These are phyloP conservation scores for Agonopterix arenella DNA, from an alignment of 2,888 invertebrate genomes.

Conservation along the genomic window DNA sequence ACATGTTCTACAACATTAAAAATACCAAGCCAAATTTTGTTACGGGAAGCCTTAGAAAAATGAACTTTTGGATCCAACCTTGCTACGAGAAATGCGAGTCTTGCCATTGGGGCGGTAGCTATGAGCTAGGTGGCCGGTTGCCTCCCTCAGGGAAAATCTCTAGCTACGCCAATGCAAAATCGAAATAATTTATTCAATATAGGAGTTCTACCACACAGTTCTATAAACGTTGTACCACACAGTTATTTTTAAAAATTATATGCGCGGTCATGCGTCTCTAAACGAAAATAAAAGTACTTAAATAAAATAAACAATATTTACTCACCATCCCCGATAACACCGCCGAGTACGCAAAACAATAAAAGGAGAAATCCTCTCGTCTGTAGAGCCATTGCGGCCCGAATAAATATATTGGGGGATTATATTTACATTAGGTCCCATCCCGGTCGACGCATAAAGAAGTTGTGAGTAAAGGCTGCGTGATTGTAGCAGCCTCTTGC, in stretches of 20 bases:
- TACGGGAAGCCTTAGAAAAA: no score
- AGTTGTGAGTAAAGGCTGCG: slow-evolving; percentile 22
- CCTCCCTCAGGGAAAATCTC: no score
- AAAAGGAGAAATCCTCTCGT: slow-evolving; percentile 49
- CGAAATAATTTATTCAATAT: no score
- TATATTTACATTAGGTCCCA: slow-evolving; percentile 58
- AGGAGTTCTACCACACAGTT: no score
- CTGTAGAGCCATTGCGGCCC: slow-evolving; percentile 63
- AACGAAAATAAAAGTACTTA: slow-evolving; percentile 30
- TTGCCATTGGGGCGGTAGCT: no score
- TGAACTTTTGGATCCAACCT: no score
- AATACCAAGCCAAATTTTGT: no score
- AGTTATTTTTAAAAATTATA: slow-evolving; percentile 5
- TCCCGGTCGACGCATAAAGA: slow-evolving; percentile 42
- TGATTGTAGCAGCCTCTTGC: slow-evolving; percentile 9
- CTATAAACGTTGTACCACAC: no score
- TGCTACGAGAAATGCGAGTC: no score
- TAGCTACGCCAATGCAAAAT: no score
- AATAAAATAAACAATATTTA: slow-evolving; percentile 44
- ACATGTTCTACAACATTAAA: no score
- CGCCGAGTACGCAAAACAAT: slow-evolving; percentile 52
- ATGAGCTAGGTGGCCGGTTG: no score
- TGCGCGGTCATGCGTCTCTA: slow-evolving; percentile 32
- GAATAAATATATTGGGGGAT: slow-evolving; percentile 46
- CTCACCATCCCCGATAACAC: slow-evolving; percentile 54